A percentile compares a stretch with the other conserved stretches of the same genome.
phyloP scores from a whole-genome alignment of 2,113 vertebrate genomes.

The Arizona elegans region DNA sequence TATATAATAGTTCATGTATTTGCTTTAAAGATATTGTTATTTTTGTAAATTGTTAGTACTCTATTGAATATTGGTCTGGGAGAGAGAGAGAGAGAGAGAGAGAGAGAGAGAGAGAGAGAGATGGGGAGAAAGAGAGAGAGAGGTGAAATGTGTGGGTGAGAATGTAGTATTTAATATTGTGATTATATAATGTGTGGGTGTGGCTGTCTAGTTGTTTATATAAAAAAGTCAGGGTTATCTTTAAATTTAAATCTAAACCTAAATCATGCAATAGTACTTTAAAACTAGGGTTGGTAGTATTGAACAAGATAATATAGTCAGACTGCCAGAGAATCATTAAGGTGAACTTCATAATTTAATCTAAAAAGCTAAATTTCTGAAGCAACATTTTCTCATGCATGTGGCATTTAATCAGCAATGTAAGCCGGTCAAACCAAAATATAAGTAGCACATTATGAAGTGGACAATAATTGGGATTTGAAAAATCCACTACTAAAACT shows the following conservation, averaged over 20 bases:
- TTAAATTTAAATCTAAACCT: background rate
- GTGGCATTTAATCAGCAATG: background rate
- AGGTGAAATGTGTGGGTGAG: background rate
- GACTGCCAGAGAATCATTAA: background rate
- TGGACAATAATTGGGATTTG: background rate
- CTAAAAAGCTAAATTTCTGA: background rate
- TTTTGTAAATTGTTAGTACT: background rate
- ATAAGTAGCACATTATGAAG: background rate
- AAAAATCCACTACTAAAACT: background rate
- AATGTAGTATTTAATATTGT: background rate
- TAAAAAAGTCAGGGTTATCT: background rate
- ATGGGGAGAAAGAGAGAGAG: background rate
- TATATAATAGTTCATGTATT: background rate
- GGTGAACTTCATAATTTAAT: background rate
- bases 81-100: background rate
- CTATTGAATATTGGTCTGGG: background rate
- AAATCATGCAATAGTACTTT: background rate
- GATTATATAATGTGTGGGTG: background rate
- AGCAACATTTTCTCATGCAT: background rate
- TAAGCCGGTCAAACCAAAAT: background rate
- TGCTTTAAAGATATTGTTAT: background rate
- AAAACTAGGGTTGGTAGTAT: background rate
- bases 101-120: background rate
- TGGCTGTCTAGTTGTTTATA: background rate
- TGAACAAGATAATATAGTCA: background rate